Evolutionary conservation across 2,888 invertebrate species (phyloP).

Genomic region (Thumatha senex): DNA sequence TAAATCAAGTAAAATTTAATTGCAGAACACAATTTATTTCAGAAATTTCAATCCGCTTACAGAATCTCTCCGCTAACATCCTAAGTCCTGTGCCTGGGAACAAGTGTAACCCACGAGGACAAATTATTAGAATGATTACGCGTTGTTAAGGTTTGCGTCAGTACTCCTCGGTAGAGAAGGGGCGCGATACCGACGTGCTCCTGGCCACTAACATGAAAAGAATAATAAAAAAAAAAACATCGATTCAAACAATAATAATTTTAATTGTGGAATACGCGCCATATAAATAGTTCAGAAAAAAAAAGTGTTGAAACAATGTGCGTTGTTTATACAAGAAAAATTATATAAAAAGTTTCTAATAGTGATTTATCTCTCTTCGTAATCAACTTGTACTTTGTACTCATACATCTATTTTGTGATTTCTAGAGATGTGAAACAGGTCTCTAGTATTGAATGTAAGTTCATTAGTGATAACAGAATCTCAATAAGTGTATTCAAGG

Average conservation of each 20-base stretch:
- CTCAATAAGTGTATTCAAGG: too few relatives aligned
- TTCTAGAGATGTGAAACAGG: too few relatives aligned
- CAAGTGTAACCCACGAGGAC: constrained; percentile 68
- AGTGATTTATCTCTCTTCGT: too few relatives aligned
- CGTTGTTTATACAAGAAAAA: constrained; percentile 30
- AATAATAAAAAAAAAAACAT: constrained; percentile 26
- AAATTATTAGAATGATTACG: constrained; percentile 76
- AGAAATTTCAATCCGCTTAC: constrained; percentile 35
- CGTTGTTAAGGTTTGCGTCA: constrained; percentile 70
- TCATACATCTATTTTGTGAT: too few relatives aligned
- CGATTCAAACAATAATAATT: constrained; percentile 16
- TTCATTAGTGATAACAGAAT: too few relatives aligned
- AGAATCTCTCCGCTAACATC: constrained; percentile 55
- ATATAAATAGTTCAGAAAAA: constrained; percentile 2
- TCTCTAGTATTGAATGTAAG: too few relatives aligned
- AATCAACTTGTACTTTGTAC: too few relatives aligned
- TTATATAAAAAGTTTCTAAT: neutral
- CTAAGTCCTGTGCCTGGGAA: constrained; percentile 60
- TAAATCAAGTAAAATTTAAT: too few relatives aligned
- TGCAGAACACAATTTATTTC: neutral
- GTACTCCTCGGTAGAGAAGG: constrained; percentile 64
- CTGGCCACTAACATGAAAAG: constrained; percentile 32
- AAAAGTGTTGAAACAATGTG: constrained; percentile 6
- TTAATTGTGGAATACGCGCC: constrained; percentile 35
- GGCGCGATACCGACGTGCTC: constrained; percentile 55